Base-by-base conservation (phyloP, 2,797 vertebrate species). In the Notolepis coatsorum region DNA sequence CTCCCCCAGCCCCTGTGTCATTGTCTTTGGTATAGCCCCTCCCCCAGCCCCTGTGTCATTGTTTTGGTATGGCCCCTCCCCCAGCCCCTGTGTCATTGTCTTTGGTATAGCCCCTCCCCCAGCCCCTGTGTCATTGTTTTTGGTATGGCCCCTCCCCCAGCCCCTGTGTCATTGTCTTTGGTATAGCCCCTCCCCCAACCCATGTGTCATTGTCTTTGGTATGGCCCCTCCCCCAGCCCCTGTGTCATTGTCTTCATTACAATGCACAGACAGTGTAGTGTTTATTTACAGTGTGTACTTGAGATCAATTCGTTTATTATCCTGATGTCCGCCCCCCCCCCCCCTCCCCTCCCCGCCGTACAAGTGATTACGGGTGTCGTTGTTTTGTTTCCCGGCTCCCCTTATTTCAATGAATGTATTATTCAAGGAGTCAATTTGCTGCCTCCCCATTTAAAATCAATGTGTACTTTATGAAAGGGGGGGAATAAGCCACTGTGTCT, bases 171-270 rank as follows among this genome's bases (percentile, higher is more conserved):
- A n/a, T n/a, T n/a, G n/a, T n/a, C n/a, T n/a, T n/a, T n/a, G n/a
- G n/a, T n/a, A n/a, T n/a, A n/a, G n/a, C n/a, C n/a, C n/a, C n/a
- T n/a, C n/a, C n/a, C n/a, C n/a, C n/a, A n/a, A n/a, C n/a, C n/a
- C n/a, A n/a, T n/a, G n/a, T n/a, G 95, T 99, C 6, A 93, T 97
- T 7, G 96, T 99, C 65, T 98, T 96, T 0, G 97, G 97, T 99
- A 89, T 80, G 95, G 12, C 18, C 2, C 18, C 0, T 6, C 9
- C 5, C 3, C 21, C 23, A 2, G 2, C 39, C 3, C 28, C 17
- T 2, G 33, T n/a, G 4, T 45, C n/a, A n/a, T 20, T 33, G 39
- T 46, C 31, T 28, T 28, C 50, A 6, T 21, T 64, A 15, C 48
- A 37, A 24, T 47, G 15, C 6, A 10, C 18, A 9, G 2, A 48